Evolutionary conservation across 2,797 vertebrate species (phyloP).

Genomic region (Lemur catta): DNA sequence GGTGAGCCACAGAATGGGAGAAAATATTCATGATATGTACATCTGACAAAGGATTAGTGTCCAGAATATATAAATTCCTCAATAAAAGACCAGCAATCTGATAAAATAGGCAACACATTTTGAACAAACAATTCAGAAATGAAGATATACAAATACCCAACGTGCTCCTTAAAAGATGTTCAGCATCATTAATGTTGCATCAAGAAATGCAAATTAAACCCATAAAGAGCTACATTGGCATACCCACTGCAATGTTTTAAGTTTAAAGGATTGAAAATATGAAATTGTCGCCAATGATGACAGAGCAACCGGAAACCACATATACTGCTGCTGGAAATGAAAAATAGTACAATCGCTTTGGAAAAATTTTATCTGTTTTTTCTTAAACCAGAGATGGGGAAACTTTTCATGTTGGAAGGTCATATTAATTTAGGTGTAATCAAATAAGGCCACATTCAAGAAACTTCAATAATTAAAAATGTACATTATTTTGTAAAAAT

Average conservation of each 20-base stretch:
- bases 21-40: neutral
- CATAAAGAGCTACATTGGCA: neutral
- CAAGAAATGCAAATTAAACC: neutral
- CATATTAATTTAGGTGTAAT: too few relatives aligned
- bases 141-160: neutral
- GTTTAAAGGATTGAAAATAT: neutral
- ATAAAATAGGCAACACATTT: neutral
- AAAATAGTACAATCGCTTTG: neutral
- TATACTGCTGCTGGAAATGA: neutral
- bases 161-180: neutral
- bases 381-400: neutral
- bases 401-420: too few relatives aligned
- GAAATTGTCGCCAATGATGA: neutral
- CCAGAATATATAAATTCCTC: neutral
- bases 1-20: neutral
- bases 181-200: neutral
- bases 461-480: too few relatives aligned
- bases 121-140: neutral
- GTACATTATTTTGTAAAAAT: too few relatives aligned
- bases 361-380: neutral
- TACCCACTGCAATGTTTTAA: neutral
- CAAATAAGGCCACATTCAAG: too few relatives aligned
- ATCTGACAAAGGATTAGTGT: neutral
- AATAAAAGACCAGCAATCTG: neutral
- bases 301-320: neutral